These are phyloP conservation scores for Morphnarchus princeps DNA, from an alignment of 2,113 vertebrate genomes.

Conservation along the genomic window DNA sequence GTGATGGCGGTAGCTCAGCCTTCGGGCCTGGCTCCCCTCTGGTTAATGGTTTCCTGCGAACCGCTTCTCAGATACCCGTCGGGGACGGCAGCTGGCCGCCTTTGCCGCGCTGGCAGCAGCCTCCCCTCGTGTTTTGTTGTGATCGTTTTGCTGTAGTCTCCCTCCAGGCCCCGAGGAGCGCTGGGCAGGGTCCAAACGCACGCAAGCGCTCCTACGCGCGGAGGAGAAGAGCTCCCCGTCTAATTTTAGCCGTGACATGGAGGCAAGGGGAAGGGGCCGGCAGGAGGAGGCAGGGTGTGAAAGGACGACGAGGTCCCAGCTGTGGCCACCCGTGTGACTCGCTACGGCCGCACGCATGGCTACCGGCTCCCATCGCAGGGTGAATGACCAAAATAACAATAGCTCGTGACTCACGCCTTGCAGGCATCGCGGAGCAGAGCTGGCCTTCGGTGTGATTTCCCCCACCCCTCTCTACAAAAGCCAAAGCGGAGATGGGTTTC, in stretches of 20 bases:
- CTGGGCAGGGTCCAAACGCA: not conserved
- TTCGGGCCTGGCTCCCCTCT: not conserved
- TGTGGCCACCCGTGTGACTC: not conserved
- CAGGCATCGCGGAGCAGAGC: not conserved
- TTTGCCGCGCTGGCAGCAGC: not conserved
- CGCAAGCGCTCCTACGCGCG: not conserved
- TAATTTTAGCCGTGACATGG: not conserved
- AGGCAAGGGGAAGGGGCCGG: not conserved
- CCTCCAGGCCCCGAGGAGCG: not conserved
- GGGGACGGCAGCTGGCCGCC: not conserved
- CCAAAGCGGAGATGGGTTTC: not conserved
- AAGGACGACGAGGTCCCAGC: not conserved
- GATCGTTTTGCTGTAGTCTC: not conserved
- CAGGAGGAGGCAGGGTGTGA: not conserved
- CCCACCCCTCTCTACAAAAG: not conserved
- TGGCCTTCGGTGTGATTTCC: rapidly evolving
- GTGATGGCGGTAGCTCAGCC: not conserved
- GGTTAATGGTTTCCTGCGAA: slow-evolving; percentile 22
- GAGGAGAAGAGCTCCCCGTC: not conserved
- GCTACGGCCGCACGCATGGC: rapidly evolving
- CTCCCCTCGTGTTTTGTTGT: not conserved
- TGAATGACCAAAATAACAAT: not conserved
- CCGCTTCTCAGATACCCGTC: not conserved
- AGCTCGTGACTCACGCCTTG: not conserved
- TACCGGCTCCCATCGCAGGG: rapidly evolving